Evolutionary conservation across 2,113 vertebrate genomes (phyloP).

Genomic region (Uria lomvia): DNA sequence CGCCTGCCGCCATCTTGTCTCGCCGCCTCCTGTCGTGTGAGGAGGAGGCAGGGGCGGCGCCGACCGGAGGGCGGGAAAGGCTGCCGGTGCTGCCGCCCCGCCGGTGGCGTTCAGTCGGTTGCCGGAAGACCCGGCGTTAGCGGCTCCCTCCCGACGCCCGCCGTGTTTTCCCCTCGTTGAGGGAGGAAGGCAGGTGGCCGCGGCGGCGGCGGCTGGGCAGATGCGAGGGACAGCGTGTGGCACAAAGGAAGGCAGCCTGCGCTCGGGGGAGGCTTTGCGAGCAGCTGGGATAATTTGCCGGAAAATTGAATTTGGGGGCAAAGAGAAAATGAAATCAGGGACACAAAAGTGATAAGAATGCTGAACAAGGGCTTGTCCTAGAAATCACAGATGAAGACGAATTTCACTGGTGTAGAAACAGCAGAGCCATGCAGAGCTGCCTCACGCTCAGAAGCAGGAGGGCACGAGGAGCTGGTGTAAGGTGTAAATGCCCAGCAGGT

Average conservation of each 20-base stretch:
- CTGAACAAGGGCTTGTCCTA: background rate
- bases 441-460: background rate
- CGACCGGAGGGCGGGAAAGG: fast-evolving
- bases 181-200: background rate
- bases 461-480: background rate
- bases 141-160: background rate
- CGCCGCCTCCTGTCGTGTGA: fast-evolving
- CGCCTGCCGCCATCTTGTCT: background rate
- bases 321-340: slow-evolving; percentile 1
- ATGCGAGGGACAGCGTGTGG: background rate
- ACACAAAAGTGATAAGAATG: slow-evolving; percentile 1
- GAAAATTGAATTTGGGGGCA: background rate
- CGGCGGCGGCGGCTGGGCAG: background rate
- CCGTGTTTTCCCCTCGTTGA: background rate
- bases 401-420: background rate
- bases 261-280: background rate
- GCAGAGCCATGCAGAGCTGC: background rate
- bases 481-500: background rate
- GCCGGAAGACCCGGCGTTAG: fast-evolving
- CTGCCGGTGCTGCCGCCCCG: too few species aligned
- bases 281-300: background rate
- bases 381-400: background rate
- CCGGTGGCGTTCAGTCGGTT: fast-evolving
- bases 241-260: background rate
- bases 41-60: background rate